A percentile compares a stretch with the other conserved stretches of the same genome.
Evolutionary conservation across 2,888 invertebrate genomes (phyloP).

Genomic region (Melikaiella ostensackeni): DNA sequence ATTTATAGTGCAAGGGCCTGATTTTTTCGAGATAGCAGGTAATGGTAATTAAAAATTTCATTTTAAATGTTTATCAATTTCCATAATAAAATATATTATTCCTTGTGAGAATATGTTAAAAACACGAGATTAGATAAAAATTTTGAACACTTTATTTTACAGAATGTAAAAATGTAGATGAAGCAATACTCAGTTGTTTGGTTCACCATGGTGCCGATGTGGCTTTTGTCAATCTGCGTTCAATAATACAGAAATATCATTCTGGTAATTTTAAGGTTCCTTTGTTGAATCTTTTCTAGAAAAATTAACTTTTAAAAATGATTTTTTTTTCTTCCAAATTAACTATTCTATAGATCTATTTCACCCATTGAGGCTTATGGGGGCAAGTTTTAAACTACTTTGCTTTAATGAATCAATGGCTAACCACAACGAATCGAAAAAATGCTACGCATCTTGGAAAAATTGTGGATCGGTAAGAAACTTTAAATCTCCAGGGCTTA

Average conservation of each 20-base stretch:
- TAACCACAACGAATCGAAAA: slow-evolving; percentile 42
- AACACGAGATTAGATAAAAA: background rate
- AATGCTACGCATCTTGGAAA: background rate
- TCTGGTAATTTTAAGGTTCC: slow-evolving; percentile 77
- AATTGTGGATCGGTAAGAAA: background rate
- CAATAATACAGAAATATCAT: slow-evolving; percentile 79
- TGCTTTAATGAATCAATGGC: slow-evolving; percentile 62
- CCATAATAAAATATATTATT: no score
- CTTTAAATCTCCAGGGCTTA: background rate
- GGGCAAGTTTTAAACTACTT: slow-evolving; percentile 56
- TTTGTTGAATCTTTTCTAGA: background rate
- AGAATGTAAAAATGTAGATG: background rate
- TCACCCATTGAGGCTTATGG: background rate
- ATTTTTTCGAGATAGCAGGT: no score
- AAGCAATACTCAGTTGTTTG: background rate
- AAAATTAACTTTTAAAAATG: no score
- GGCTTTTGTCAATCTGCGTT: slow-evolving; percentile 85
- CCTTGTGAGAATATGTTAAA: no score
- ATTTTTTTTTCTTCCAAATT: no score
- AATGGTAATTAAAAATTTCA: no score
- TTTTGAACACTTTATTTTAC: background rate
- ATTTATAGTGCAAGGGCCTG: background rate
- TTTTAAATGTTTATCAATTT: no score
- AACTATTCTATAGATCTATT: slow-evolving; percentile 36
- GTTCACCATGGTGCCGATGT: slow-evolving; percentile 79